Base-by-base conservation (phyloP, 2,797 vertebrate species). In the Mareca penelope region DNA sequence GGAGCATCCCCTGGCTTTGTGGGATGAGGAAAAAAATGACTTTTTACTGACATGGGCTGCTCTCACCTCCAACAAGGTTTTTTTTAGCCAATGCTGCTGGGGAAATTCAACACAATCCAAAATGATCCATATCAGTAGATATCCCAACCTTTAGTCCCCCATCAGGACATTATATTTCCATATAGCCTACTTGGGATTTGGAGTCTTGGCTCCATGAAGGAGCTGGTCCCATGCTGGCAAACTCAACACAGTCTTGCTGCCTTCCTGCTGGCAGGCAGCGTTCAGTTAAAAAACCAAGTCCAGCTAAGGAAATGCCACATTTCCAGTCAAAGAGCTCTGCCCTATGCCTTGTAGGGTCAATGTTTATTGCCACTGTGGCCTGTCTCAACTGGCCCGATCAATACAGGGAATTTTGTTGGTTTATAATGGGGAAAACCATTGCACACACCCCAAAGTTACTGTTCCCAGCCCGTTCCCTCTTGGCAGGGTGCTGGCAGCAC, bases 311-410 rank as follows among this genome's bases (percentile, higher is more conserved):
- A 76, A 70, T 8, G 15, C 11, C 8, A 24, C 3, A 2, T 55
- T 82, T 80, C 46, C 50, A 67, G 53, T 7, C 48, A 57, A 59
- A 76, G 22, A 70, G 50, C 57, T 73, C 59, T 84, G 42, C n/a
- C 31, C 33, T 19, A 29, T 21, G 10, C 28, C 71, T 37, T 63
- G 22, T 39, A 60, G 39, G 4, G 8, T 56, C 77, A 48, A 48
- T 40, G 29, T 35, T 37, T 40, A 26, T n/a, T 73, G 15, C 15
- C n/a, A 80, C 59, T 0, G 0, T 33, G 64, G 33, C 40, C 44
- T 29, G 6, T 50, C 72, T 91, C 52, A 37, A 75, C 23, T 69
- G 48, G 76, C 33, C 2, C 3, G 39, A 35, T 55, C 39, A 68
- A 9, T 18, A 29, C 1, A 3, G 65, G 17, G 7, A 11, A 63